Conservation (phyloP, 2,888 invertebrate genomes). For the Agriopis marginaria region DNA sequence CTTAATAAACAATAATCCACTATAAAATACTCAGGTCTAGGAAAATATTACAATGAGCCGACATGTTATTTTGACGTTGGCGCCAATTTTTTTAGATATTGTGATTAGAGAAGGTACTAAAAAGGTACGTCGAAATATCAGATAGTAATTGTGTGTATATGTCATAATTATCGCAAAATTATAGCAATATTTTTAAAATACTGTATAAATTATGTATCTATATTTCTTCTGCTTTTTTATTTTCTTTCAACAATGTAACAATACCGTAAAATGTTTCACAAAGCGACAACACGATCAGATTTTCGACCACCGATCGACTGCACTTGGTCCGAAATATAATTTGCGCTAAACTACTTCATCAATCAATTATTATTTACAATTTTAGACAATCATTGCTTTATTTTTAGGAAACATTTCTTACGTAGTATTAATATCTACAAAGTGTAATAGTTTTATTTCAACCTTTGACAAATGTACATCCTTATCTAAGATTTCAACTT, state of each 20-base stretch:
- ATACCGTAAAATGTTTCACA: slow-evolving; percentile 10
- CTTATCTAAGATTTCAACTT: too few species aligned
- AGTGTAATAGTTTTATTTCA: background rate
- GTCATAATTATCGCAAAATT: slow-evolving; percentile 6
- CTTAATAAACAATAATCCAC: too few species aligned
- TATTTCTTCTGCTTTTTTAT: background rate
- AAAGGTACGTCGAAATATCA: too few species aligned
- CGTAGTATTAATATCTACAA: slow-evolving; percentile 22
- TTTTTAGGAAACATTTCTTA: slow-evolving; percentile 35
- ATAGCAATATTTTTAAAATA: slow-evolving; percentile 5
- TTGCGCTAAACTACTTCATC: slow-evolving; percentile 54
- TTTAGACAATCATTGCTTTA: slow-evolving; percentile 29
- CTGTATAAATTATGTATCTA: background rate
- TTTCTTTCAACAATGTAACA: slow-evolving; percentile 18
- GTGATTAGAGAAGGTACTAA: too few species aligned
- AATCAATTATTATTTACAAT: slow-evolving; percentile 56
- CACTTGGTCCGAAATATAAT: slow-evolving; percentile 80
- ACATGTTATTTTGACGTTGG: too few species aligned
- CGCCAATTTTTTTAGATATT: too few species aligned
- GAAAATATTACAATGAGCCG: too few species aligned
- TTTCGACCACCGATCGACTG: slow-evolving; percentile 70
- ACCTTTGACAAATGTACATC: too few species aligned
- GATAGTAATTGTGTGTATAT: background rate
- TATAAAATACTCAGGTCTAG: too few species aligned
- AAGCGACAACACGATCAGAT: slow-evolving; percentile 28